Base-by-base conservation (phyloP, 2,888 invertebrate genomes). In the Ichneumoninae sp. region DNA sequence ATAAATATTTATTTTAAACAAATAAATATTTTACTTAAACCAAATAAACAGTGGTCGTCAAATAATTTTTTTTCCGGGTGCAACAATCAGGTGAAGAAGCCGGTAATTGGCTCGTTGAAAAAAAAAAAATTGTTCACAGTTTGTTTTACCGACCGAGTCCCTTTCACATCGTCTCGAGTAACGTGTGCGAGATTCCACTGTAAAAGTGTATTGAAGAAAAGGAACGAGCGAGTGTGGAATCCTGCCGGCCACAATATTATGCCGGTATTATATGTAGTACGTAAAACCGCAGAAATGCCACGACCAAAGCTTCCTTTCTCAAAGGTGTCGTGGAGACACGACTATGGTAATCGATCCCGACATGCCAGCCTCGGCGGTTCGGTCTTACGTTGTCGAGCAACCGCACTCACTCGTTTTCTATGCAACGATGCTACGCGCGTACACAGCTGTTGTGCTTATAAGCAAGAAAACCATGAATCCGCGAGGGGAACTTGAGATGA, bases 321-420 rank as follows among this genome's bases (percentile, higher is more conserved):
- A 60, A 74, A 83, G 76, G 83, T 85, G 82, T 77, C 82, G 74
- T 69, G 16, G 52, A 52, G 50, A 77, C 70, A 76, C 36, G 69
- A 81, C 63, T 76, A 77, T 74, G 82, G 85, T 83, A 85, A 85
- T 85, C 83, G 85, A 85, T 80, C 82, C 71, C 73, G 73, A 83
- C 82, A 68, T 63, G 85, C 82, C 85, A 60, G 75, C 69, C 63
- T 78, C 83, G 22, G 73, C 76, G 79, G 82, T 82, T 81, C 77
- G 47, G 52, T 68, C 70, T 75, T 77, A 66, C 52, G 52, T 50
- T 68, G 69, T 33, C 74, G 30, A 81, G 30, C 74, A 22, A 78
- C 81, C 50, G 66, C 63, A 19, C 68, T 63, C 50, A 60, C 60
- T 71, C 50, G 36, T 73, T 80, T 54, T 69, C 66, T 54, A 19